Evolutionary conservation across 2,797 vertebrate genomes (phyloP), one percentile per base, ranked within the genome.

Genomic region (Trematomus bernacchii): DNA sequence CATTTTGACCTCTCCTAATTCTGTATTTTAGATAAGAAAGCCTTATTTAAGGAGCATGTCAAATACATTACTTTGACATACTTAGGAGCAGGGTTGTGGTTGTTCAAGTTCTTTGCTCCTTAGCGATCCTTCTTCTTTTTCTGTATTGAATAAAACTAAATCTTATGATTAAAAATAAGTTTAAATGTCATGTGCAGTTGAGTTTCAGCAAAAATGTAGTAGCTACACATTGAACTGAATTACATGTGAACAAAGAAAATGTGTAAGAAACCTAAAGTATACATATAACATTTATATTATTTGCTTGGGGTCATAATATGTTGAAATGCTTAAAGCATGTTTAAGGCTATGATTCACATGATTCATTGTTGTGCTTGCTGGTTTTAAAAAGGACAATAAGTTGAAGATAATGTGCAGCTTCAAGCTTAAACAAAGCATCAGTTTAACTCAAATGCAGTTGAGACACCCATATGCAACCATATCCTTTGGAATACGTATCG

Each of bases 381-480:
- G 48, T 30, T 68, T 23, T 7, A 37, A 27, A 70, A 66, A 43
- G 16, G 4, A 65, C 40, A 66, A 19, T 55, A 33, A 0, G 10
- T 59, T 67, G 47, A 73, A n/a, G 21, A 42, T 18, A 59, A 63
- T 64, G 10, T 57, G 37, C 48, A 42, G 68, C 44, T 70, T 68
- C 19, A 11, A 40, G 21, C 54, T 64, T 48, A 66, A 75, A 61
- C 11, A 58, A 44, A 60, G 33, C 54, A 65, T 70, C 30, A 46
- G 23, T 55, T 75, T 33, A 27, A 63, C 51, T 42, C 14, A 69
- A 65, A 30, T 50, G 40, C 5, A 1, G 13, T 51, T 40, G 51
- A 48, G 9, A n/a, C 40, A 19, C 40, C 33, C 19, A 42, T 37
- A 70, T 10, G 16, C n/a, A 57, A 74, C 64, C 63, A 53, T 54